Evolutionary conservation across 2,888 invertebrate genomes (phyloP), one percentile per base, ranked within the genome.

Genomic region (Ryuthela nishihirai): DNA sequence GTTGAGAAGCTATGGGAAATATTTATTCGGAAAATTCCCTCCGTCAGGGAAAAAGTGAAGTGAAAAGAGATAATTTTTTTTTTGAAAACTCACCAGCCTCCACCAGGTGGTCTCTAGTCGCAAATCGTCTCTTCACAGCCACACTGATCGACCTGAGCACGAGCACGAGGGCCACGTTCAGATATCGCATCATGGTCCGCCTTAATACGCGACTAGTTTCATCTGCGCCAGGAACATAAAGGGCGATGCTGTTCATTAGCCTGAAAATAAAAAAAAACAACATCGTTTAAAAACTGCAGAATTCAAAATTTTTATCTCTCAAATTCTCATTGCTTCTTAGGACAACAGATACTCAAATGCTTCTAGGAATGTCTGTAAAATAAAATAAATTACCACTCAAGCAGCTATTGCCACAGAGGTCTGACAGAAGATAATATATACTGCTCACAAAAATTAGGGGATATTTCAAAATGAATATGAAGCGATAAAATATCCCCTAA

Each of bases 71-170:
- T n/a, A n/a, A n/a, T n/a, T n/a, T n/a, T n/a, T n/a, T n/a, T n/a
- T n/a, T n/a, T n/a, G 32, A 40, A 24, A n/a, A 56, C 54, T 47
- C 26, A 79, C 80, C 80, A 61, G 79, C 77, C 71, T 80, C 80
- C 38, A 80, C 79, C 24, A 81, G 76, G 67, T 81, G 80, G 48
- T 80, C 80, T 49, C 79, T 72, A 2, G 80, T 81, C 1, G 81
- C 80, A 66, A 80, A 80, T 48, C 81, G 73, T 65, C 78, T 74
- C 73, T 82, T 82, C 36, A 82, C 82, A 0, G 81, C 79, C 38
- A 81, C 80, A 67, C 81, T 81, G 68, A 83, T 81, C 17, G 81
- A 80, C 23, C 82, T 74, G 56, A 82, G 73, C 9, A 82, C 81
- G 21, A 83, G 76, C 59, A 82, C 79, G 55, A 62, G 72, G 65